Conservation (phyloP, 2,113 vertebrate genomes). For the Arizona elegans region DNA sequence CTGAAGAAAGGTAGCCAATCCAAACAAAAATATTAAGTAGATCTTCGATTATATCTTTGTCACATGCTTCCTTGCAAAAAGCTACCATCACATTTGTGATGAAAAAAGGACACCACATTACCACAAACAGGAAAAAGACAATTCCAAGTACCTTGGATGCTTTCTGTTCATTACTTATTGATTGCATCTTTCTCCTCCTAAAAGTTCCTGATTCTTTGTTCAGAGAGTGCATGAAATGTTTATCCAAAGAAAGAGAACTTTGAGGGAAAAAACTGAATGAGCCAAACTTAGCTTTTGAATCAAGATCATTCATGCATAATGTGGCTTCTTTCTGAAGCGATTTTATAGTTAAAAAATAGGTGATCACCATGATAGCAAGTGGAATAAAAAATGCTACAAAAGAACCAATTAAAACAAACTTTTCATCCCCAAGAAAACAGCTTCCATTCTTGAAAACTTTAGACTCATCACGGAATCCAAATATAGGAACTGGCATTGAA, state of each 20-base stretch:
- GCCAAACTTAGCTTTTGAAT: conserved; percentile 83
- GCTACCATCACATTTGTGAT: conserved; percentile 93
- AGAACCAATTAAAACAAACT: conserved; percentile 90
- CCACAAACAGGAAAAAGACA: conserved; percentile 94
- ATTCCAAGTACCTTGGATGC: conserved; percentile 96
- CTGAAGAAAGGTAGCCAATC: conserved; percentile 95
- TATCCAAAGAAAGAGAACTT: conserved; percentile 86
- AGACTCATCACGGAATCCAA: conserved; percentile 86
- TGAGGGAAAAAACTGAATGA: conserved; percentile 86
- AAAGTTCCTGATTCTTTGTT: conserved; percentile 72
- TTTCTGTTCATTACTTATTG: conserved; percentile 95
- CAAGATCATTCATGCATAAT: conserved; percentile 81
- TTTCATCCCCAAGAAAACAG: conserved; percentile 85
- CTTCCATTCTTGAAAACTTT: conserved; percentile 89
- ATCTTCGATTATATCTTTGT: conserved; percentile 73
- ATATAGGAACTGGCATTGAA: conserved; percentile 91
- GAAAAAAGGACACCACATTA: conserved; percentile 99
- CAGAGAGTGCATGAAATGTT: conserved; percentile 83
- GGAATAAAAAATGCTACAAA: conserved; percentile 95
- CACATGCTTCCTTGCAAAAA: conserved; percentile 81
- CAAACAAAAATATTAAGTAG: conserved; percentile 94
- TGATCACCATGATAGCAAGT: conserved; percentile 93
- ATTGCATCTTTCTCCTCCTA: conserved; percentile 88
- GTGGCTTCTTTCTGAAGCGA: conserved; percentile 89
- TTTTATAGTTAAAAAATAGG: conserved; percentile 91